Percentiles rank a stretch among this genome's conserved stretches.
phyloP scores from a whole-genome alignment of 2,797 vertebrate species.

The Microchirus variegatus region DNA sequence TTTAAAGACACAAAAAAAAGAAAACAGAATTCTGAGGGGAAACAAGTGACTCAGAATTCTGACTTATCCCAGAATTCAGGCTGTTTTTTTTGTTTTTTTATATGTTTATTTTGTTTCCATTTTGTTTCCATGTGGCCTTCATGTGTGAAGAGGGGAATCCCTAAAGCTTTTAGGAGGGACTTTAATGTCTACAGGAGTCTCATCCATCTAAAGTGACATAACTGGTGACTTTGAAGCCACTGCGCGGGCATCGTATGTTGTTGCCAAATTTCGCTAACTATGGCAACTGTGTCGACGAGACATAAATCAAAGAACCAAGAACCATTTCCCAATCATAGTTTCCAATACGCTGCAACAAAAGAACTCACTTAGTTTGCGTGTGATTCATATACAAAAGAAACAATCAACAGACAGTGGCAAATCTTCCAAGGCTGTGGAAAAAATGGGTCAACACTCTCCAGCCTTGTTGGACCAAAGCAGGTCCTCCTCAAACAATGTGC shows the following conservation, averaged over 20 bases:
- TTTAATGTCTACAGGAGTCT: neutral
- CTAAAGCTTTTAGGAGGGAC: no score
- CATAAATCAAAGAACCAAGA: slow-evolving; percentile 19
- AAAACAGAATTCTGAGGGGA: no score
- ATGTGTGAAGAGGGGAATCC: no score
- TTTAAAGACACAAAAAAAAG: no score
- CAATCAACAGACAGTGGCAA: slow-evolving; percentile 14
- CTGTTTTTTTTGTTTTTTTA: no score
- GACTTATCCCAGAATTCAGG: no score
- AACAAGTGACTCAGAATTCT: no score
- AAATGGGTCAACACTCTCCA: slow-evolving; percentile 25
- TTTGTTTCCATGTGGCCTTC: no score
- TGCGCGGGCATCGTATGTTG: neutral
- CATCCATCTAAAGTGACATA: neutral
- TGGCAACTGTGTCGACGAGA: slow-evolving; percentile 9
- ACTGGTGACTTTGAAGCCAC: neutral
- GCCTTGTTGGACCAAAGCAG: neutral
- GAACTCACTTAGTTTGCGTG: slow-evolving; percentile 17
- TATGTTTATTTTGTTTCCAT: no score
- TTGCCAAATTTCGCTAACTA: slow-evolving; percentile 20
- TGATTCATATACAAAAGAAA: slow-evolving; percentile 34
- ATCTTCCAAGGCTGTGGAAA: slow-evolving; percentile 16
- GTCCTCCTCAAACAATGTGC: neutral
- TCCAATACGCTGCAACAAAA: slow-evolving; percentile 20
- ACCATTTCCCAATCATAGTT: slow-evolving; percentile 36